phyloP scores from a whole-genome alignment of 2,113 vertebrate genomes.

The Orycteropus afer region DNA sequence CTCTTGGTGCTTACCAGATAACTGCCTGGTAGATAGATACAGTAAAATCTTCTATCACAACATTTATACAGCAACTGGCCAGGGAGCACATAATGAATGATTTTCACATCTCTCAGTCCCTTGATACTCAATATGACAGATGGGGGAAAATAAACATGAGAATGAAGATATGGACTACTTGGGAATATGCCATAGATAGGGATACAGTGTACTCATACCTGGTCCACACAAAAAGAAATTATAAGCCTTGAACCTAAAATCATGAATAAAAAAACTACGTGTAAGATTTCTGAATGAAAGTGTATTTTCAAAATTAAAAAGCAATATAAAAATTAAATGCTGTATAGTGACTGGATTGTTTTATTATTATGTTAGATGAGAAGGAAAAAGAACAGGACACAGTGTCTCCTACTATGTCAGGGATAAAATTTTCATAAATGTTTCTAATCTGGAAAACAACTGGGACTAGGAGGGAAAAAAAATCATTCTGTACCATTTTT shows the following conservation, averaged over 20 bases:
- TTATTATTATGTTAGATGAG: not conserved
- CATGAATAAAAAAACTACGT: accelerated
- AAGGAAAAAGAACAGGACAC: not conserved
- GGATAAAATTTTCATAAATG: constrained; percentile 20
- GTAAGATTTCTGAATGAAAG: not conserved
- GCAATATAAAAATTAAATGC: not conserved
- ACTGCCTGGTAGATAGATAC: too few relatives aligned
- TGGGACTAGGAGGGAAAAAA: not conserved
- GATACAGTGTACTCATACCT: accelerated
- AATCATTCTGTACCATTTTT: not conserved
- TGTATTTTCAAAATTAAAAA: not conserved
- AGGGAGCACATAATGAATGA: accelerated
- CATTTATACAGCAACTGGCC: accelerated
- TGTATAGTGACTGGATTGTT: not conserved
- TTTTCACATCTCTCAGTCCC: not conserved
- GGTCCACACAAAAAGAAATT: not conserved
- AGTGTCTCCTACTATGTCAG: constrained; percentile 16
- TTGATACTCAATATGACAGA: accelerated
- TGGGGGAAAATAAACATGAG: not conserved
- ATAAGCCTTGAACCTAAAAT: not conserved
- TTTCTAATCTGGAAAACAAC: constrained; percentile 59
- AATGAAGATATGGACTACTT: not conserved
- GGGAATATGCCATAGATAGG: accelerated
- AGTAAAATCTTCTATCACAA: too few relatives aligned
- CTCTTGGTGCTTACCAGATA: not conserved